phyloP scores from a whole-genome alignment of 2,797 vertebrate genomes.

The Pangasius mekongensis region DNA sequence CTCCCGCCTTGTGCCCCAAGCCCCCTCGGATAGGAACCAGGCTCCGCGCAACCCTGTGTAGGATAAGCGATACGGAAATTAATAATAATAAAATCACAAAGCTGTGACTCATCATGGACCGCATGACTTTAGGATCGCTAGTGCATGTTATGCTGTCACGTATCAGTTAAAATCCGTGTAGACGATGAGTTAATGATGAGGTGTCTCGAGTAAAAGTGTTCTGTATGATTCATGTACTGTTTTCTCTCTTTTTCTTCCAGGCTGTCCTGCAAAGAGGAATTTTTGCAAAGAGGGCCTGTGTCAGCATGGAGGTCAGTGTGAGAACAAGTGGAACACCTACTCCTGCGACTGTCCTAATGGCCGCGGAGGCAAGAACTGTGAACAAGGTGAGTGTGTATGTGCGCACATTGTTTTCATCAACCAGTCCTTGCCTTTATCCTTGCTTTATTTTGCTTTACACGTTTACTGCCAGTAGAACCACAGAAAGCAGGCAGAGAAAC shows the following conservation, averaged over 20 bases:
- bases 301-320: constrained; percentile 87
- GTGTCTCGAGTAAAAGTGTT: background rate
- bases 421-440: background rate
- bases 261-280: constrained; percentile 88
- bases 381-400: constrained; percentile 82
- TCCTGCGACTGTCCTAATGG: constrained; percentile 84
- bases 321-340: constrained; percentile 91
- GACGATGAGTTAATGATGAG: background rate
- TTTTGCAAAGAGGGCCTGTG: constrained; percentile 84
- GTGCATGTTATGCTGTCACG: background rate
- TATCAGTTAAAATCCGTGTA: background rate
- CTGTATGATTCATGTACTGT: background rate
- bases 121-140: background rate
- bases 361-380: constrained; percentile 93
- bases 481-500: constrained; percentile 56
- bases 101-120: background rate
- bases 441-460: constrained; percentile 36
- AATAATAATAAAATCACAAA: constrained; percentile 2
- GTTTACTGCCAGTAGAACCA: constrained; percentile 43
- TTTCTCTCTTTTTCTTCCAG: constrained; percentile 66
- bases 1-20: too few species aligned
- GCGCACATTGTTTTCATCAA: background rate
- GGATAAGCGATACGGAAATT: too few species aligned
- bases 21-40: too few species aligned
- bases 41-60: too few species aligned